Evolutionary conservation across 2,888 invertebrate genomes (phyloP).

Genomic region (Dione vanillae): DNA sequence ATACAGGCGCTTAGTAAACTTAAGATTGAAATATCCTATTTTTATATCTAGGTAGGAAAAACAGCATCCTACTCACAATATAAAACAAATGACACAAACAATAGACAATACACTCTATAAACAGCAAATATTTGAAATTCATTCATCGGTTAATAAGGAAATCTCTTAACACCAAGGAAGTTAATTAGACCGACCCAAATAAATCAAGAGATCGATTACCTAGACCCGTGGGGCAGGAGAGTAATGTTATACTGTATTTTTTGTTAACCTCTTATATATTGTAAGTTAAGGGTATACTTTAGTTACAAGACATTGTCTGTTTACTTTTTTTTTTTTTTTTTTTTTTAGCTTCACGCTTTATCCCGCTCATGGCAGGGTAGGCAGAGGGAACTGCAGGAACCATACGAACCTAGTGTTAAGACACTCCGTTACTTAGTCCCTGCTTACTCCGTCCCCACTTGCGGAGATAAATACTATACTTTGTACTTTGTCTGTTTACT

Average conservation of each 20-base stretch:
- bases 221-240: background rate
- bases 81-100: background rate
- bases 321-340: no score
- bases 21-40: background rate
- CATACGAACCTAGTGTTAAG: no score
- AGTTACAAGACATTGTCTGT: no score
- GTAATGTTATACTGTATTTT: background rate
- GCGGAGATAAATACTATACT: no score
- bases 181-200: conserved; percentile 17
- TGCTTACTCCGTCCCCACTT: no score
- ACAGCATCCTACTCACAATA: background rate
- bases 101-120: background rate
- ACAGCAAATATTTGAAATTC: conserved; percentile 1
- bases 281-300: no score
- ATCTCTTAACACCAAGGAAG: conserved; percentile 12
- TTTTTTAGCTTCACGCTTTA: no score
- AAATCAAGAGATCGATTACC: conserved; percentile 3
- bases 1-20: background rate
- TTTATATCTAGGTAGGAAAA: no score
- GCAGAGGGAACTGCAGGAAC: no score
- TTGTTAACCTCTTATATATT: background rate
- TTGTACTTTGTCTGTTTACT: no score
- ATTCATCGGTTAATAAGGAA: conserved; percentile 2
- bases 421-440: no score
- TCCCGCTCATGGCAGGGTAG: no score